Evolutionary conservation across 2,113 vertebrate species (phyloP).

Genomic region (Hylia prasina): DNA sequence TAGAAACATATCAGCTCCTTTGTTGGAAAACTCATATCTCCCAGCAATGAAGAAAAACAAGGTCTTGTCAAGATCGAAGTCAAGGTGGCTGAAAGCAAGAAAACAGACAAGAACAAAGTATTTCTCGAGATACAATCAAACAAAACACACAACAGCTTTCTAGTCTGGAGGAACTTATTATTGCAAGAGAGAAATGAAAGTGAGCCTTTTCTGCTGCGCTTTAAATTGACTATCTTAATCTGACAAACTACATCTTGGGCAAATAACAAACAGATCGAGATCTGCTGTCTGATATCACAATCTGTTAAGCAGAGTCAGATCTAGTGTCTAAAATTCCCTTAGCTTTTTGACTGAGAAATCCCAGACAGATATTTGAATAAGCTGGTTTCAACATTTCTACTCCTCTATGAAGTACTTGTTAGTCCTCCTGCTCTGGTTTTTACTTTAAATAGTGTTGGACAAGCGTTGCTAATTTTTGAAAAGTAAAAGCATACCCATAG

Average conservation of each 20-base stretch:
- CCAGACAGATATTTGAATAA: background rate
- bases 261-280: background rate
- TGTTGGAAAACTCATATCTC: slow-evolving; percentile 96
- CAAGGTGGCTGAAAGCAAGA: slow-evolving; percentile 84
- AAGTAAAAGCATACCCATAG: slow-evolving; percentile 84
- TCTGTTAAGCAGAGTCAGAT: background rate
- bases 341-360: background rate
- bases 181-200: background rate
- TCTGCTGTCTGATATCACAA: background rate
- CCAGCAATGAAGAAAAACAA: slow-evolving; percentile 97
- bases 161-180: background rate
- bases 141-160: background rate
- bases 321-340: background rate
- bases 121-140: background rate
- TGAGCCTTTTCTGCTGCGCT: background rate
- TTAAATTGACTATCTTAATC: background rate
- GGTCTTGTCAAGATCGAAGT: slow-evolving; percentile 93
- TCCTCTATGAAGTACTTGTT: background rate
- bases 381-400: background rate
- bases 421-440: background rate
- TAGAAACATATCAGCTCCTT: slow-evolving; percentile 94
- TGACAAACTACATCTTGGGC: background rate
- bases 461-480: slow-evolving; percentile 1
- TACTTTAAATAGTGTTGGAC: background rate
- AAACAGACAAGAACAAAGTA: background rate